Percentiles rank a stretch among this genome's conserved stretches.
These are phyloP conservation scores for Bombus affinis DNA, from an alignment of 1,140 invertebrate species.

Conservation along the genomic window DNA sequence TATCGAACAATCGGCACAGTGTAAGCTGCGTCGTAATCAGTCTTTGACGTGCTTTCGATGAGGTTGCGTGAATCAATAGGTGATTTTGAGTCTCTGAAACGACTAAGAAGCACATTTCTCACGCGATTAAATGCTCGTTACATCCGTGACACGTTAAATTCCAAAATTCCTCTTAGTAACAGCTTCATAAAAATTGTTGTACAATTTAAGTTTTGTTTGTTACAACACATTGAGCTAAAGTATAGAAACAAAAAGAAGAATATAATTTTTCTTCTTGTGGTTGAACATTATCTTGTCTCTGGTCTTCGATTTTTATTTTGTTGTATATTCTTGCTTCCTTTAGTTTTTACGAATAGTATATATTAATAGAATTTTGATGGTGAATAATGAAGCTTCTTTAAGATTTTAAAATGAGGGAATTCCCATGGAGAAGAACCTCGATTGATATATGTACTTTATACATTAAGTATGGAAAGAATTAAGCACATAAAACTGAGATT, in stretches of 20 bases:
- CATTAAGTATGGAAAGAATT: background rate
- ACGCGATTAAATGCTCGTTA: constrained; percentile 74
- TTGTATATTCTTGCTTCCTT: background rate
- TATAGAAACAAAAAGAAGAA: background rate
- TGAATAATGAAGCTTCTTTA: constrained; percentile 14
- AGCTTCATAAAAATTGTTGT: constrained; percentile 15
- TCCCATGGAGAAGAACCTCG: background rate
- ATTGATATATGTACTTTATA: background rate
- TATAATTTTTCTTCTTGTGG: background rate
- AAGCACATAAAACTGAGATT: background rate
- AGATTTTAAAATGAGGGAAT: background rate
- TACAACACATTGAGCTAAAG: background rate
- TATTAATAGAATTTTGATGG: background rate
- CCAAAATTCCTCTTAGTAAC: constrained; percentile 69
- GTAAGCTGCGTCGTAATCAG: constrained; percentile 7
- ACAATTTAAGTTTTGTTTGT: constrained; percentile 21
- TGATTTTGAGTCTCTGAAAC: constrained; percentile 14
- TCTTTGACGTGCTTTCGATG: constrained; percentile 30
- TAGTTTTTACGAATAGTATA: background rate
- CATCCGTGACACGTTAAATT: constrained; percentile 58
- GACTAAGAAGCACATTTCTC: constrained; percentile 45
- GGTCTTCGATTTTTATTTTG: too few species aligned
- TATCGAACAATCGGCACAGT: background rate
- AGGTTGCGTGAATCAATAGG: constrained; percentile 18
- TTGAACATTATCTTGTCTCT: background rate